These are phyloP conservation scores for Campoletis raptor DNA, from an alignment of 2,888 invertebrate genomes.

Conservation along the genomic window DNA sequence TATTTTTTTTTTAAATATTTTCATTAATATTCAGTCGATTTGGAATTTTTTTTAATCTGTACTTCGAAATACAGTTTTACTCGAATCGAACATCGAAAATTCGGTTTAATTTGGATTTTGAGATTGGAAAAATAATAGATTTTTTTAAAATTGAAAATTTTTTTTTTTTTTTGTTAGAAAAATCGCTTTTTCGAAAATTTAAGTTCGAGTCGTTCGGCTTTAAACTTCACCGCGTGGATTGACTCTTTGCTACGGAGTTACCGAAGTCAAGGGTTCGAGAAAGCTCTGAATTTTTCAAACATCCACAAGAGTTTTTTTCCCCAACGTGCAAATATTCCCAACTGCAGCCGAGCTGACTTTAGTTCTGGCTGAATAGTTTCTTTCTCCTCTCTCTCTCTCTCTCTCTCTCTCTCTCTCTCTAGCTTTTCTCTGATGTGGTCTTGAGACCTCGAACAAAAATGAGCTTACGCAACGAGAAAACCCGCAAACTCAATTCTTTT, in stretches of 20 bases:
- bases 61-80: neutral
- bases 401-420: slow-evolving; percentile 20
- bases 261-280: slow-evolving; percentile 62
- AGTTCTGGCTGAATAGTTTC: slow-evolving; percentile 61
- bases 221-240: slow-evolving; percentile 54
- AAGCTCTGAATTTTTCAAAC: slow-evolving; percentile 77
- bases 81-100: neutral
- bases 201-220: slow-evolving; percentile 61
- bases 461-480: slow-evolving; percentile 48
- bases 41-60: neutral
- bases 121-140: neutral
- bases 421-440: slow-evolving; percentile 25
- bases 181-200: slow-evolving; percentile 35
- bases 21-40: neutral
- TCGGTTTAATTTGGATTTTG: too few relatives aligned
- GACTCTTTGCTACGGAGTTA: slow-evolving; percentile 42
- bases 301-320: slow-evolving; percentile 69
- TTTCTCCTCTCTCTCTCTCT: slow-evolving; percentile 36
- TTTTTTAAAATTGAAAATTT: neutral
- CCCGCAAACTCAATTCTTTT: slow-evolving; percentile 47
- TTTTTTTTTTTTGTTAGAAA: too few relatives aligned
- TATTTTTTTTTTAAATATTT: neutral
- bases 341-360: slow-evolving; percentile 50
- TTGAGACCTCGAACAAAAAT: slow-evolving; percentile 49
- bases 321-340: slow-evolving; percentile 76